Percentiles rank a stretch among this genome's conserved stretches.
These are phyloP conservation scores for Neodiprion lecontei DNA, from an alignment of 1,140 invertebrate genomes.

Conservation along the genomic window DNA sequence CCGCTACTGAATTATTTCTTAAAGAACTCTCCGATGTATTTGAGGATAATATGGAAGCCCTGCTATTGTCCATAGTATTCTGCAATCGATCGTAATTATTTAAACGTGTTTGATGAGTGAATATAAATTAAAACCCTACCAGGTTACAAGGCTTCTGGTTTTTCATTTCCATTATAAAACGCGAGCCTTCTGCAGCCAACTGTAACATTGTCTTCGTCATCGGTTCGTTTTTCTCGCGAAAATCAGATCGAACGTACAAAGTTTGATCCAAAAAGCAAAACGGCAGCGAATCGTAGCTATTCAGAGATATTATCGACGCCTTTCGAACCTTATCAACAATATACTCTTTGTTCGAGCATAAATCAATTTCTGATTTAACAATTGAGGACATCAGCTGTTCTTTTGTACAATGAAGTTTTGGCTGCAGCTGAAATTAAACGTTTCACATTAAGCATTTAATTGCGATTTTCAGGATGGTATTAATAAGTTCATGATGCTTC, in stretches of 20 bases:
- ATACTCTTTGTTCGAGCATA: conserved; percentile 14
- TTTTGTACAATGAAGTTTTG: conserved; percentile 9
- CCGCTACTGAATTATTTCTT: background rate
- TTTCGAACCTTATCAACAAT: background rate
- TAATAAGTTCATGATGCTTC: too few relatives aligned
- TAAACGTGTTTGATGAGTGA: background rate
- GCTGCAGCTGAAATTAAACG: background rate
- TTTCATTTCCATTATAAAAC: conserved; percentile 19
- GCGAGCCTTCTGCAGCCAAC: conserved; percentile 1
- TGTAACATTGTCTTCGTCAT: conserved; percentile 15
- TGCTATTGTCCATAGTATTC: background rate
- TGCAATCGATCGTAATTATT: background rate
- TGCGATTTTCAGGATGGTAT: too few relatives aligned
- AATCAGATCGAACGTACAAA: conserved; percentile 22
- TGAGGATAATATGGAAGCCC: background rate
- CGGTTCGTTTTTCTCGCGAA: conserved; percentile 8
- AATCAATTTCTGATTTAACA: conserved; percentile 16
- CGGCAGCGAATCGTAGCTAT: conserved; percentile 19
- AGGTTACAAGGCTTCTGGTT: background rate
- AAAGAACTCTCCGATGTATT: background rate
- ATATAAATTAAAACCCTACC: background rate
- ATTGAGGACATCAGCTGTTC: conserved; percentile 1
- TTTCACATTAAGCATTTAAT: too few relatives aligned
- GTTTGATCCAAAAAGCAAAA: conserved; percentile 20
- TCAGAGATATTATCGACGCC: conserved; percentile 5